phyloP scores from a whole-genome alignment of 2,797 vertebrate genomes.

The Florisuga fusca region DNA sequence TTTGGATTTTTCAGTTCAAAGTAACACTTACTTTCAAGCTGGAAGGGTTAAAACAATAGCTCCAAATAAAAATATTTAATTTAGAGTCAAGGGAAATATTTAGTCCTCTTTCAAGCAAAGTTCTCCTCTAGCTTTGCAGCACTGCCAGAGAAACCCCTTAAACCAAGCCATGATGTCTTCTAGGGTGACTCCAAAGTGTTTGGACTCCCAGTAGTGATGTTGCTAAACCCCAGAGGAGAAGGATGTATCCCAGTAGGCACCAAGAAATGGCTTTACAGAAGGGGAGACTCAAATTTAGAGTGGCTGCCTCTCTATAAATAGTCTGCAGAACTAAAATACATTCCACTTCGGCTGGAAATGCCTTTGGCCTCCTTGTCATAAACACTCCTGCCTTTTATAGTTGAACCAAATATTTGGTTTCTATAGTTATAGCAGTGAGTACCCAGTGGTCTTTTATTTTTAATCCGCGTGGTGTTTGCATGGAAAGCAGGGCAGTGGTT shows the following conservation, averaged over 20 bases:
- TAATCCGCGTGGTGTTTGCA: conserved; percentile 22
- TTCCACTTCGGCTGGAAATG: conserved; percentile 65
- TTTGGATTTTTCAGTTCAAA: conserved; percentile 1
- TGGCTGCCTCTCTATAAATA: conserved; percentile 63
- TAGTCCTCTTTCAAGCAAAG: background rate
- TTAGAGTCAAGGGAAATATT: background rate
- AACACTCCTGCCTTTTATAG: conserved; percentile 66
- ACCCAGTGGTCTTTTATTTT: conserved; percentile 61
- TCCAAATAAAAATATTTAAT: conserved; percentile 22
- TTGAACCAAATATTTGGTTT: conserved; percentile 70
- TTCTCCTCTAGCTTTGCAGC: background rate
- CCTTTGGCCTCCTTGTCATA: conserved; percentile 54
- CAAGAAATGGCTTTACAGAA: conserved; percentile 60
- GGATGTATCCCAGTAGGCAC: conserved; percentile 25
- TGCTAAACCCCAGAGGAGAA: background rate
- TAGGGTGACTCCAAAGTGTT: background rate
- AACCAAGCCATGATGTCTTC: background rate
- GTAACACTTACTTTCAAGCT: background rate
- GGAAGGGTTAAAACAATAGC: conserved; percentile 24
- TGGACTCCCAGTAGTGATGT: background rate
- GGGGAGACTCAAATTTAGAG: conserved; percentile 67
- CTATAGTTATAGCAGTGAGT: conserved; percentile 55
- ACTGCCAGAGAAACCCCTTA: background rate
- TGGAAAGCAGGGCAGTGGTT: conserved; percentile 32
- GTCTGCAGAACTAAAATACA: conserved; percentile 65